Percentiles rank a stretch among this genome's conserved stretches.
These are phyloP conservation scores for Metopolophium dirhodum DNA, from an alignment of 1,140 invertebrate species.

Conservation along the genomic window DNA sequence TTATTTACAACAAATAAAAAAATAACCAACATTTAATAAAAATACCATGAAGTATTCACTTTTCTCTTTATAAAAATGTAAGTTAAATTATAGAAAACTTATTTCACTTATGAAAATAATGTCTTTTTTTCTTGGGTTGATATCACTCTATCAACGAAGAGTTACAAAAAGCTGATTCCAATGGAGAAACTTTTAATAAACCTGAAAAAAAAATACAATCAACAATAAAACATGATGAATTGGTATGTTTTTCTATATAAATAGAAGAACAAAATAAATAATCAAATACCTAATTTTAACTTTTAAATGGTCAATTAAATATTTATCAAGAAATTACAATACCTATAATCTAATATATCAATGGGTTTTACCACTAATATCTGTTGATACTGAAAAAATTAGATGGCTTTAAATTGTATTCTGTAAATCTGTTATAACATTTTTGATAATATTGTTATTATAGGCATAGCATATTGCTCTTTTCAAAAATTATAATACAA, in stretches of 20 bases:
- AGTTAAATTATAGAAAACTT: conserved; percentile 46
- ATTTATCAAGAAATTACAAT: not conserved
- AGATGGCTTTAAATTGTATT: not conserved
- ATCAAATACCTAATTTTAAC: not conserved
- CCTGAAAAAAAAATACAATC: conserved; percentile 28
- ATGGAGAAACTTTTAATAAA: conserved; percentile 4
- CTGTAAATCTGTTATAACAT: not conserved
- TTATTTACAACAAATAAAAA: conserved; percentile 55
- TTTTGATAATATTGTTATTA: not conserved
- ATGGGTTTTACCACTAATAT: conserved; percentile 22
- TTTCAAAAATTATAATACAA: not conserved
- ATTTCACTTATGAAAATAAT: conserved; percentile 55
- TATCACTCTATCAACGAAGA: conserved; percentile 16
- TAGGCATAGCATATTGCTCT: not conserved
- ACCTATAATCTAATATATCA: not conserved
- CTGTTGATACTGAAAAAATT: not conserved
- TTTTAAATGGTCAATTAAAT: not conserved
- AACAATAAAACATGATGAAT: not conserved
- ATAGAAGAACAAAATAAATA: not conserved
- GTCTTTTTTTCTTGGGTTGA: conserved; percentile 41
- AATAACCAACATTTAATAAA: conserved; percentile 55
- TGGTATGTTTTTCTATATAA: not conserved
- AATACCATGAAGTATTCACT: conserved; percentile 54
- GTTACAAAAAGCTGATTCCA: not conserved
- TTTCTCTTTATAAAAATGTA: conserved; percentile 43